Evolutionary conservation across 1,140 invertebrate genomes (phyloP).

Genomic region (Atta colombica): DNA sequence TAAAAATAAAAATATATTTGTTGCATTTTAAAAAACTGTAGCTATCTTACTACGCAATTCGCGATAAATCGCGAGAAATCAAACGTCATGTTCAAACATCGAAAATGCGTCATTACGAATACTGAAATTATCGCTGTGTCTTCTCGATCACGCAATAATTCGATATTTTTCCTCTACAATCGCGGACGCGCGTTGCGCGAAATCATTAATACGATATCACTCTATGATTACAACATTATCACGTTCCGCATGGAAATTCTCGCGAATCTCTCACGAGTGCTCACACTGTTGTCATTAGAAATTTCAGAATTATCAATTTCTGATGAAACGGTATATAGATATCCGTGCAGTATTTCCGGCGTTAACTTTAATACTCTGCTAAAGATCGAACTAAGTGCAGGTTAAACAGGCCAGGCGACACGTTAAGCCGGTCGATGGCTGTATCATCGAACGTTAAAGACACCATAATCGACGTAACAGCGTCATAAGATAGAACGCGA

Average conservation of each 20-base stretch:
- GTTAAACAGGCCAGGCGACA: slow-evolving; percentile 43
- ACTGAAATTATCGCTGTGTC: background rate
- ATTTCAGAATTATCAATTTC: slow-evolving; percentile 14
- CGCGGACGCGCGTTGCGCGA: slow-evolving; percentile 2
- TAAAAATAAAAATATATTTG: no score
- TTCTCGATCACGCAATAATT: background rate
- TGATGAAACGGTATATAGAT: background rate
- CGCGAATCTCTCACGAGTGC: background rate
- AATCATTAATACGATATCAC: slow-evolving; percentile 29
- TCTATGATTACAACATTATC: slow-evolving; percentile 14
- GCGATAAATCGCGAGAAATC: background rate
- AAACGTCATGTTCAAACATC: background rate
- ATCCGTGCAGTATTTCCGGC: background rate
- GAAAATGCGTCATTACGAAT: background rate
- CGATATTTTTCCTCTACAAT: background rate
- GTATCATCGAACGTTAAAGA: slow-evolving; percentile 29
- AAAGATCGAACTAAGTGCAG: slow-evolving; percentile 42
- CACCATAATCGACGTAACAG: slow-evolving; percentile 39
- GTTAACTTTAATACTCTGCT: slow-evolving; percentile 33
- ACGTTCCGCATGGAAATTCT: background rate
- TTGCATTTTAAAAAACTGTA: no score
- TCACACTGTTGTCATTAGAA: background rate
- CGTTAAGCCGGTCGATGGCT: slow-evolving; percentile 39
- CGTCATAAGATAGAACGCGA: slow-evolving; percentile 39
- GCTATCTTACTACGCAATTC: background rate